phyloP scores from a whole-genome alignment of 2,797 vertebrate genomes.

The Enteromius thamalakanensis region DNA sequence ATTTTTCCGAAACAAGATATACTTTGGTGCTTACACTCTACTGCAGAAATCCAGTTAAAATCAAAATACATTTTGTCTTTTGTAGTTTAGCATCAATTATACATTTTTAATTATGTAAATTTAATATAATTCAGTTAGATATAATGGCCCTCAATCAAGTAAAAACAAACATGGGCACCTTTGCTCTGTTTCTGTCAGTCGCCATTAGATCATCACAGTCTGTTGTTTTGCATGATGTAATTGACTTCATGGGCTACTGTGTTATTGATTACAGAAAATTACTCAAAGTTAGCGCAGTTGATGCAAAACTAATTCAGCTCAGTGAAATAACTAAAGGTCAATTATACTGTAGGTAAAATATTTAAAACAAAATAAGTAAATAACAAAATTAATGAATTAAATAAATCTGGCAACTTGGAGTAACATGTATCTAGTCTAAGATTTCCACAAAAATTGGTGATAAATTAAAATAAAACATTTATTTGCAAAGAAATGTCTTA shows the following conservation, averaged over 20 bases:
- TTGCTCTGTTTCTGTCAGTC: background rate
- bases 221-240: background rate
- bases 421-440: background rate
- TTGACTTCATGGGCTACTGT: background rate
- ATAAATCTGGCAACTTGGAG: background rate
- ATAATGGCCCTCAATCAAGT: background rate
- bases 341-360: no score
- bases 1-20: background rate
- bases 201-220: background rate
- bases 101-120: background rate
- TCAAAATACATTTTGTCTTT: no score
- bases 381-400: no score
- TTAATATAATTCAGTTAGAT: background rate
- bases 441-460: background rate
- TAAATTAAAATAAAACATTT: background rate
- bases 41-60: background rate
- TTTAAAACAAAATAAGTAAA: background rate
- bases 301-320: background rate
- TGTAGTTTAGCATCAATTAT: background rate
- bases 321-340: background rate
- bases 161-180: background rate
- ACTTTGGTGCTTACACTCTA: background rate
- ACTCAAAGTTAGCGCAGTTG: background rate
- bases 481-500: background rate
- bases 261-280: background rate